phyloP scores from a whole-genome alignment of 2,888 invertebrate species.

The Petrophora chlorosata region DNA sequence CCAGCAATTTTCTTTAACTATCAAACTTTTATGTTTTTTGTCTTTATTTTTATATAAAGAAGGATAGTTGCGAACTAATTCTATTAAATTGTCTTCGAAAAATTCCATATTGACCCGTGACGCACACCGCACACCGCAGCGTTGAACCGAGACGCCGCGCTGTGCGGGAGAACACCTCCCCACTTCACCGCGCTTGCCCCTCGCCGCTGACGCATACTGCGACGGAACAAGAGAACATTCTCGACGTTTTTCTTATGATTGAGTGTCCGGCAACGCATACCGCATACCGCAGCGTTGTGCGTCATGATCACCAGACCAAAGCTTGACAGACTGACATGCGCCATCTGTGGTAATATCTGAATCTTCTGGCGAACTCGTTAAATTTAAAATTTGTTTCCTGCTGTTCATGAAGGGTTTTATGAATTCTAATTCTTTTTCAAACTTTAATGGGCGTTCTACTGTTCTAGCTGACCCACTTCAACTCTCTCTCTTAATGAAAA shows the following conservation, averaged over 20 bases:
- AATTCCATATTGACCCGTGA: constrained; percentile 11
- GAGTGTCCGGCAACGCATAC: constrained; percentile 18
- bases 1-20: constrained; percentile 23
- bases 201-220: constrained; percentile 25
- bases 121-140: constrained; percentile 8
- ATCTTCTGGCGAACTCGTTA: too few species aligned
- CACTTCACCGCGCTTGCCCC: constrained; percentile 23
- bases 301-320: constrained; percentile 9
- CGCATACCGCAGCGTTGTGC: constrained; percentile 17
- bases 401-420: too few species aligned
- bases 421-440: too few species aligned
- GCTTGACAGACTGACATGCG: too few species aligned
- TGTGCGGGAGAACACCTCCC: constrained; percentile 1
- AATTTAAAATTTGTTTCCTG: too few species aligned
- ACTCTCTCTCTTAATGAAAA: too few species aligned
- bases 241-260: constrained; percentile 20
- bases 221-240: constrained; percentile 23
- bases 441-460: too few species aligned
- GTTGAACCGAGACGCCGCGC: constrained; percentile 4
- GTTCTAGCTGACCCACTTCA: too few species aligned
- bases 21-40: constrained; percentile 16
- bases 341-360: too few species aligned
- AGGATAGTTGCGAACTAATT: constrained; percentile 9
- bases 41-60: constrained; percentile 12
- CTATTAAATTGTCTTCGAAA: constrained; percentile 12